These are phyloP conservation scores for Clusia tigrina DNA, from an alignment of 2,888 invertebrate genomes.

Conservation along the genomic window DNA sequence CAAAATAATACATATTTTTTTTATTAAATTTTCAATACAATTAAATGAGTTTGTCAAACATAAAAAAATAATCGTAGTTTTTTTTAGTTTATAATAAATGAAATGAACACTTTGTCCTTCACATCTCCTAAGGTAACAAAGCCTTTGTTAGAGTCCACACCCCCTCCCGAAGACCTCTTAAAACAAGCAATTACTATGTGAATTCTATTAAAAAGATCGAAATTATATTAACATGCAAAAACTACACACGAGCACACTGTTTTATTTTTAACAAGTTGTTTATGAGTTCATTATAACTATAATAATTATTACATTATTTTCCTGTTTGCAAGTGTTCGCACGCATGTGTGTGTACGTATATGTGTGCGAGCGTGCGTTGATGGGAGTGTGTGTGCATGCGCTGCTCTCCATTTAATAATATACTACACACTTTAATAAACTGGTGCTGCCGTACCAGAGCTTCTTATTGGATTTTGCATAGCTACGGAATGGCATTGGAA, in stretches of 20 bases:
- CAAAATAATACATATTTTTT: too few relatives aligned
- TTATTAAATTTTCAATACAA: too few relatives aligned
- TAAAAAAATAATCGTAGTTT: too few relatives aligned
- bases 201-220: background rate
- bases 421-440: conserved; percentile 62
- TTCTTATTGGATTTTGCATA: background rate
- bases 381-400: conserved; percentile 13
- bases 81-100: too few relatives aligned
- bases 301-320: conserved; percentile 44
- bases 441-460: conserved; percentile 32
- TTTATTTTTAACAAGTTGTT: conserved; percentile 24
- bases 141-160: too few relatives aligned
- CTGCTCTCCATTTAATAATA: conserved; percentile 60
- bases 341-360: too few relatives aligned
- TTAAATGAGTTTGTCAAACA: too few relatives aligned
- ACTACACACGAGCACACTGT: background rate
- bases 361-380: background rate
- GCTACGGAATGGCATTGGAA: too few relatives aligned
- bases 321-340: too few relatives aligned
- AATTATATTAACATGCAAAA: conserved; percentile 3
- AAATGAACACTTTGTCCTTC: too few relatives aligned
- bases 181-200: background rate
- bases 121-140: too few relatives aligned
- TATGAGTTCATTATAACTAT: conserved; percentile 41
- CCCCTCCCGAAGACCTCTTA: too few relatives aligned